Base-by-base conservation (phyloP, 2,797 vertebrate genomes). In the Anniella stebbinsi region DNA sequence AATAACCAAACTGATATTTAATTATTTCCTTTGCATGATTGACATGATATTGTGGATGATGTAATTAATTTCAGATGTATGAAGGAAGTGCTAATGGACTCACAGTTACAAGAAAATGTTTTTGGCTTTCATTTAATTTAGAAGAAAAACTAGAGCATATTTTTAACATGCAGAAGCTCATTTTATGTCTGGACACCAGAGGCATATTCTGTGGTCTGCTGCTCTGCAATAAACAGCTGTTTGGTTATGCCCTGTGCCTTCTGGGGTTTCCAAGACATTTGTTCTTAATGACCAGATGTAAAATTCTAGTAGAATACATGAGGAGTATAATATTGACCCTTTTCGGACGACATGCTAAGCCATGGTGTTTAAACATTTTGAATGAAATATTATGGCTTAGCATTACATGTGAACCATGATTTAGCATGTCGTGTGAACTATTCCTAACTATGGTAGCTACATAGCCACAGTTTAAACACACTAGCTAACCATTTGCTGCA, bases 271-370 rank as follows among this genome's bases (percentile, higher is more conserved):
- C 91, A 94, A 93, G 92, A 95, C 90, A 92, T 95, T 95, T 89
- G 77, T 93, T 95, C 91, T 89, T 94, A 95, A 97, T 92, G 92
- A 96, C 88, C 83, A 96, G 88, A 95, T 95, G 92, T 93, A 95
- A 95, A 91, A 93, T 48, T 91, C 90, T 80, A 86, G 85, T 82
- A 94, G 94, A 94, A 93, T 72, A 9, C 63, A 89, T 83, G 80
- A 89, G 91, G 72, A 90, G 77, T 91, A 93, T 67, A 90, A 92
- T 1, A 80, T 45, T 45, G 45, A 45, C 45, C 6, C 3, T 45
- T 3, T 45, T 45, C 45, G 6, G 45, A 45, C 6, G 45, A 45
- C 45, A 45, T 6, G 6, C 45, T 45, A 45, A 45, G 45, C 45
- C 45, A 45, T 6, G 45, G 45, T 45, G 45, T 3, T 45, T 45